These are phyloP conservation scores for Ochotona princeps DNA, from an alignment of 2,113 vertebrate species.

Conservation along the genomic window DNA sequence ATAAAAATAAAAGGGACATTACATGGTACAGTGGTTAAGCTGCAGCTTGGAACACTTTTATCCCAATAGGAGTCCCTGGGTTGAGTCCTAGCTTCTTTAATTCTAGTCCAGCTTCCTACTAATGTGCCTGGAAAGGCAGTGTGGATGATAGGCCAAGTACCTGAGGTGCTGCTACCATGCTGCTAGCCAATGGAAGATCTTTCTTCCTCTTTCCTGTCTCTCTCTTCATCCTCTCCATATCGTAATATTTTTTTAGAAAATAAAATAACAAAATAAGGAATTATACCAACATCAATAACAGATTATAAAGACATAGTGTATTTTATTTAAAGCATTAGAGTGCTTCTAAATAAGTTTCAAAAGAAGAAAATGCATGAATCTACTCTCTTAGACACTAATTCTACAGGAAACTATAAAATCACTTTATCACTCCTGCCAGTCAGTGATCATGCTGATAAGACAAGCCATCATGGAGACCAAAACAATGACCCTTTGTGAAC, in stretches of 20 bases:
- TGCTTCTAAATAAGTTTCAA: conserved; percentile 7
- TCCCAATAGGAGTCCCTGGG: no score
- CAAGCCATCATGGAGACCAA: neutral
- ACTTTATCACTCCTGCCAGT: neutral
- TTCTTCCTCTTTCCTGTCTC: no score
- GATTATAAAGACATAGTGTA: conserved; percentile 9
- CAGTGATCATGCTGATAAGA: neutral
- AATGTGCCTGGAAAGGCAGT: no score
- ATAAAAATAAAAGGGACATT: neutral
- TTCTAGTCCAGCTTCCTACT: no score
- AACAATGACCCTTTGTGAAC: conserved; percentile 18
- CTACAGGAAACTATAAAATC: conserved; percentile 39
- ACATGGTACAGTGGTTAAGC: no score
- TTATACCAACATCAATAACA: neutral
- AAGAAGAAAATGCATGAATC: neutral
- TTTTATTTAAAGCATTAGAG: conserved; percentile 54
- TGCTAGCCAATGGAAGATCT: no score
- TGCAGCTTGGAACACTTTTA: no score
- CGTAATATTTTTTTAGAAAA: no score
- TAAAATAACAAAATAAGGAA: conserved; percentile 17
- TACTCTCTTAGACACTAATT: neutral
- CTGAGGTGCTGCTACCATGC: no score
- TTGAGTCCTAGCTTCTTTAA: no score
- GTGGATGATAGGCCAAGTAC: no score
- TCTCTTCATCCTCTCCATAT: no score